Evolutionary conservation across 2,113 vertebrate genomes (phyloP).

Genomic region (Rhinogobius similis): DNA sequence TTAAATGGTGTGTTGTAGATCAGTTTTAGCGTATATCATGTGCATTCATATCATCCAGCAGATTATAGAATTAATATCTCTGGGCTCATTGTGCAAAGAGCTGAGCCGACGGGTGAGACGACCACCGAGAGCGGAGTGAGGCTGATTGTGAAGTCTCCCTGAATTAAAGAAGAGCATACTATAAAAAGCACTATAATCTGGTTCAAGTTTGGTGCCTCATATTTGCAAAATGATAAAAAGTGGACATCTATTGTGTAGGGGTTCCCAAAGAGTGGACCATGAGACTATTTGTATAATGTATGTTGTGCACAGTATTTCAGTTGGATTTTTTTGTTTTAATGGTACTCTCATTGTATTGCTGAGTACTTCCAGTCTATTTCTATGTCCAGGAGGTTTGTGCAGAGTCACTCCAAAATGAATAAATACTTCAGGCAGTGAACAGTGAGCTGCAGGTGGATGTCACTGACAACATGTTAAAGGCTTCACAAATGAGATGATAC

Average conservation of each 20-base stretch:
- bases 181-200: constrained; percentile 45
- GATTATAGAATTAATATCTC: constrained; percentile 68
- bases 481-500: too few species aligned
- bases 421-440: too few species aligned
- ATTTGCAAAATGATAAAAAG: constrained; percentile 18
- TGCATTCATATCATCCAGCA: constrained; percentile 64
- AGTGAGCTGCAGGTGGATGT: too few species aligned
- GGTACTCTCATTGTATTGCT: too few species aligned
- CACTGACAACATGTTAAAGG: too few species aligned
- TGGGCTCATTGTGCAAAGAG: constrained; percentile 50
- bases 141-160: constrained; percentile 53
- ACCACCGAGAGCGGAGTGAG: constrained; percentile 57
- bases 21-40: constrained; percentile 50
- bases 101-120: constrained; percentile 47
- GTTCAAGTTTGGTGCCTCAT: constrained; percentile 31
- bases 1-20: constrained; percentile 61
- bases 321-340: too few species aligned
- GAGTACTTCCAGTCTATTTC: too few species aligned
- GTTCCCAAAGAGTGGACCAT: not conserved
- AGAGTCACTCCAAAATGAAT: too few species aligned
- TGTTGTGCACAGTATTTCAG: too few species aligned
- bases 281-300: too few species aligned
- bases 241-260: not conserved
- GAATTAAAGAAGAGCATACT: constrained; percentile 56
- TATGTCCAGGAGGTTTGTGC: too few species aligned